A percentile compares a stretch with the other conserved stretches of the same genome.
Evolutionary conservation across 2,888 invertebrate genomes (phyloP).

Genomic region (Altica lythri): DNA sequence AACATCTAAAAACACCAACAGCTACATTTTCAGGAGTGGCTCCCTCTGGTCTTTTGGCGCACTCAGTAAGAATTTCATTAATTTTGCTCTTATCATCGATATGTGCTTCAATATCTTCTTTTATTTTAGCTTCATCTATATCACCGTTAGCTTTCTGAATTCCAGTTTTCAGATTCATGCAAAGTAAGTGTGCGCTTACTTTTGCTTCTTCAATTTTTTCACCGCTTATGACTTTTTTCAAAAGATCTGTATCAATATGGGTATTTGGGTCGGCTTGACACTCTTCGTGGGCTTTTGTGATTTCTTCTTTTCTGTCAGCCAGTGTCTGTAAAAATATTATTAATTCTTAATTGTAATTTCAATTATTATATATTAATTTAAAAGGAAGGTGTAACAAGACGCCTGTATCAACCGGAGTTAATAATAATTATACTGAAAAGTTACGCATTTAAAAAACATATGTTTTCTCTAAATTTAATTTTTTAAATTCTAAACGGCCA

Average conservation of each 20-base stretch:
- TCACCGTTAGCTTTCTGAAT: not conserved
- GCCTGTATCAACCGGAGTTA: too few relatives aligned
- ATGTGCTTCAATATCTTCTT: too few relatives aligned
- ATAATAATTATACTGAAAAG: too few relatives aligned
- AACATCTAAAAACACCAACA: not conserved
- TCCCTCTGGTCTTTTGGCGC: not conserved
- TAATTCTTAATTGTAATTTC: too few relatives aligned
- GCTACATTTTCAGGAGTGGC: not conserved
- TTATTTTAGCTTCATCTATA: not conserved
- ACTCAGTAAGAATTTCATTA: not conserved
- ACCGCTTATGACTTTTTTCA: conserved; percentile 25
- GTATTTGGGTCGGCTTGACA: conserved; percentile 25
- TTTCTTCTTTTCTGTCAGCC: conserved; percentile 14
- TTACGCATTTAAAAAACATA: too few relatives aligned
- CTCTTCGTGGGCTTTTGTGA: conserved; percentile 16
- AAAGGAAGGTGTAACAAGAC: too few relatives aligned
- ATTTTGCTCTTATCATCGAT: not conserved
- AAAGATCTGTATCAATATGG: conserved; percentile 12
- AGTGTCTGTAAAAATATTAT: too few relatives aligned
- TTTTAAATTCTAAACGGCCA: too few relatives aligned
- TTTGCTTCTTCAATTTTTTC: conserved; percentile 8
- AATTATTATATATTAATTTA: too few relatives aligned
- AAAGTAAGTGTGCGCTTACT: not conserved
- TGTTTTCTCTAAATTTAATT: too few relatives aligned
- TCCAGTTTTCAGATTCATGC: conserved; percentile 8